These are phyloP conservation scores for Pipistrellus pygmaeus DNA, from an alignment of 2,797 vertebrate species.

Conservation along the genomic window DNA sequence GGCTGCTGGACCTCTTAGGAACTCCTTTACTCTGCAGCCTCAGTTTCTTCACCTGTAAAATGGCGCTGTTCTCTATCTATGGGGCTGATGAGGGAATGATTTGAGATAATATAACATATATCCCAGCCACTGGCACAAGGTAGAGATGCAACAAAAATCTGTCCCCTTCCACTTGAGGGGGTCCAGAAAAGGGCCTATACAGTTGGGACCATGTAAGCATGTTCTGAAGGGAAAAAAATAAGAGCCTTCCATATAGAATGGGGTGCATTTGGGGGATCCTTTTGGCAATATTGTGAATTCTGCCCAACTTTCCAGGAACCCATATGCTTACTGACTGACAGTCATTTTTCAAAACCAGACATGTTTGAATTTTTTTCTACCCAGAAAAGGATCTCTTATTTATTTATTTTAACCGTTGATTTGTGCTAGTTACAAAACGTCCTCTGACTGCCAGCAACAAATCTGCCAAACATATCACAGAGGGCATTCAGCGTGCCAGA, in stretches of 20 bases:
- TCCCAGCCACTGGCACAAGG: background rate
- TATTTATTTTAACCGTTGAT: conserved; percentile 69
- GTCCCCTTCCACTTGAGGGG: background rate
- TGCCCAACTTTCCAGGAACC: conserved; percentile 73
- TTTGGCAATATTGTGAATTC: conserved; percentile 73
- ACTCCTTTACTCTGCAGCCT: background rate
- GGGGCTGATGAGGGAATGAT: background rate
- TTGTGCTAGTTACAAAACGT: conserved; percentile 61
- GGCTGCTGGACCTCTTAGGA: background rate
- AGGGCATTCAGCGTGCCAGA: conserved; percentile 45
- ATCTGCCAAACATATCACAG: conserved; percentile 66
- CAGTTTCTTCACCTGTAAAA: background rate
- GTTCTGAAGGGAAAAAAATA: conserved; percentile 5
- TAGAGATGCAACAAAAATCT: background rate
- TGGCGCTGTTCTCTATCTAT: background rate
- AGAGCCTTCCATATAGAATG: conserved; percentile 67
- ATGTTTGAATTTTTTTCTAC: conserved; percentile 51
- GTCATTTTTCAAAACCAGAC: conserved; percentile 72
- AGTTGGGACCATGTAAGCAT: background rate
- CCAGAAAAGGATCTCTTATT: conserved; percentile 37
- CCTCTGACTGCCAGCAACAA: conserved; percentile 61
- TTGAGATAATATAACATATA: background rate
- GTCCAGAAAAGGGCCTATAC: conserved; percentile 45
- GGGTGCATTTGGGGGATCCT: conserved; percentile 60
- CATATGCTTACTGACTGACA: conserved; percentile 78